Percentiles rank a stretch among this genome's conserved stretches.
Conservation (phyloP, 1,140 invertebrate species). For the Fopius arisanus region DNA sequence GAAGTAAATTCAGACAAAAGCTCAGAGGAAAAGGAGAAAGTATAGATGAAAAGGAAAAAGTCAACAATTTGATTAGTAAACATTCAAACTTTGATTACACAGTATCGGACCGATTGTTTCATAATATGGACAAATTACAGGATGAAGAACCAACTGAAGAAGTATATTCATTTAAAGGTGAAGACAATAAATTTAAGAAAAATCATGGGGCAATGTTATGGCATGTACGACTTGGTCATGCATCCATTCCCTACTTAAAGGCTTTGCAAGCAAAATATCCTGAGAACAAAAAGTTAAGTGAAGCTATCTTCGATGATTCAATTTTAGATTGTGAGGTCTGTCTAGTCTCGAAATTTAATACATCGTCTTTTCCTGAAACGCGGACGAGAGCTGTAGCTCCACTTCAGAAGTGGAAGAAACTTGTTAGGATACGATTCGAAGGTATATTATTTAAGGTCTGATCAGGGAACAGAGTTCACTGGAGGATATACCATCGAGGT, state of each 20-base stretch:
- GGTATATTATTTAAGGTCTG: background rate
- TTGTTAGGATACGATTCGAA: conserved; percentile 31
- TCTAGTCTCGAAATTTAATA: conserved; percentile 33
- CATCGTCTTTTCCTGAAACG: conserved; percentile 28
- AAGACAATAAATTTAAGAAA: background rate
- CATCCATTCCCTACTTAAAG: conserved; percentile 31
- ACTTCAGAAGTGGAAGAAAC: conserved; percentile 33
- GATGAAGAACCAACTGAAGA: background rate
- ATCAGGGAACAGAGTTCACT: background rate
- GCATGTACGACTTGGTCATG: conserved; percentile 27
- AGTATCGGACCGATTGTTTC: no score
- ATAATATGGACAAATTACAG: background rate
- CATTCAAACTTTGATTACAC: no score
- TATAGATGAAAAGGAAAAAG: no score
- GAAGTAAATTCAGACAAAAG: no score
- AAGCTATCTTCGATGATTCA: conserved; percentile 28
- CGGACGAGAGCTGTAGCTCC: conserved; percentile 30
- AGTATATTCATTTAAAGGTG: background rate
- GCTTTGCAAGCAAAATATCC: conserved; percentile 32
- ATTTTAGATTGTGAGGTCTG: conserved; percentile 38
- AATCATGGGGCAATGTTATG: background rate
- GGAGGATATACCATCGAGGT: background rate
- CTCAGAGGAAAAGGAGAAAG: no score
- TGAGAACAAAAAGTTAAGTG: conserved; percentile 6
- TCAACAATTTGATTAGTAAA: no score